Base-by-base conservation (phyloP, 2,113 vertebrate genomes). In the Pituophis catenifer region DNA sequence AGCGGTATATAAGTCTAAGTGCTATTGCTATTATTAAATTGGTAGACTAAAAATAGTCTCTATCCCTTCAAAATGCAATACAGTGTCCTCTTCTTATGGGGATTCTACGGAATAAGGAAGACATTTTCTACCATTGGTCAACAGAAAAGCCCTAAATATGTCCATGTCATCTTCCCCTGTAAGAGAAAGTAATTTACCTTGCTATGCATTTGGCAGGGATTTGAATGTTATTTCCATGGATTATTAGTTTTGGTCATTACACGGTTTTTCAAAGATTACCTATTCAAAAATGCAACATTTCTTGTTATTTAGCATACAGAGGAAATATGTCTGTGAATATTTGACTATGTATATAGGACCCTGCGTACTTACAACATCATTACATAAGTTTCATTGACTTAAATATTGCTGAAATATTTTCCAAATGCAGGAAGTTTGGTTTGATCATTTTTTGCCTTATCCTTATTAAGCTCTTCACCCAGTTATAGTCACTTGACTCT, bases 221-320 rank as follows among this genome's bases (percentile, higher is more conserved):
- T 93, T 50, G 3, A 3, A 0, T 23, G 94, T 9, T 44, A 90
- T 75, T 95, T 96, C 93, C 93, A 93, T 38, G 90, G 26, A 57
- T 57, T 23, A 0, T 0, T 0, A 57, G 0, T 0, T 92, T 94
- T 44, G 95, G 55, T 95, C 94, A 93, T 91, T 89, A 88, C 38
- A 90, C 92, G 94, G 91, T 55, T 90, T 94, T 92, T 0, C 48
- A 65, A 1, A 0, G 90, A 93, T 96, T 96, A 95, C 48, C 0
- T 89, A 94, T 97, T 97, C 95, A 93, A 94, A 97, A 93, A 91
- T 50, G 92, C 97, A 52, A 92, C 19, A 94, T 95, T 97, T 97
- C 97, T 96, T 97, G 95, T 94, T 93, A 94, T 93, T 65, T 38
- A 0, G 13, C 62, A 93, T 23, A 93, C 95, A 96, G 96, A 97